These are phyloP conservation scores for Thalassarche chlororhynchos DNA, from an alignment of 2,113 vertebrate genomes.

Conservation along the genomic window DNA sequence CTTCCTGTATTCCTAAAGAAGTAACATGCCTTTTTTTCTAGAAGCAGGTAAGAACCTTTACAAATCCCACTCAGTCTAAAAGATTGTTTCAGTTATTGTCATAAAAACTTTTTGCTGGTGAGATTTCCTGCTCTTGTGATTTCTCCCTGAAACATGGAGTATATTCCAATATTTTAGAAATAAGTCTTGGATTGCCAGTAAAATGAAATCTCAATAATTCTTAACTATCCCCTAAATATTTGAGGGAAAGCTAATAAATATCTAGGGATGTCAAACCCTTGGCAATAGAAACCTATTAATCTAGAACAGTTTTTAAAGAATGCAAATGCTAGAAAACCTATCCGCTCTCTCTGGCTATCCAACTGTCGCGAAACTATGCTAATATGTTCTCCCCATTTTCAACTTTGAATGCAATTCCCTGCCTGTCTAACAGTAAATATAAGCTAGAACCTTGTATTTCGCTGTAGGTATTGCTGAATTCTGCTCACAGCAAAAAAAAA, in stretches of 20 bases:
- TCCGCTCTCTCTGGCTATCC: background rate
- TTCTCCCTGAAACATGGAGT: background rate
- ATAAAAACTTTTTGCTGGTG: background rate
- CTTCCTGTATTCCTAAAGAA: background rate
- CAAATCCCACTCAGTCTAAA: background rate
- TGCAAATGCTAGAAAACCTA: background rate
- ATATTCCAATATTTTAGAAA: background rate
- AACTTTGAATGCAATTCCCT: background rate
- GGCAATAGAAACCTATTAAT: background rate
- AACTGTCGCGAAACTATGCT: background rate
- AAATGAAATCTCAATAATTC: constrained; percentile 1
- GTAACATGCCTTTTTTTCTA: background rate
- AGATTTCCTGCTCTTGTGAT: background rate
- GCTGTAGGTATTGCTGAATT: background rate
- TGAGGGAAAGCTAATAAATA: constrained; percentile 1
- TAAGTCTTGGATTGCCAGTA: background rate
- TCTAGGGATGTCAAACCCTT: background rate
- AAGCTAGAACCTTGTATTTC: background rate
- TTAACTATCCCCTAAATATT: background rate
- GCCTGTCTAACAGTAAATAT: background rate
- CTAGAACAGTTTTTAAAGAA: background rate
- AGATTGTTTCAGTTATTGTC: background rate
- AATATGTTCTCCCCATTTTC: background rate
- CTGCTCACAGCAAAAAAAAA: background rate
- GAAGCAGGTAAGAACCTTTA: background rate